These are phyloP conservation scores for Drosophila subquinaria DNA, from an alignment of 2,888 invertebrate species.

Conservation along the genomic window DNA sequence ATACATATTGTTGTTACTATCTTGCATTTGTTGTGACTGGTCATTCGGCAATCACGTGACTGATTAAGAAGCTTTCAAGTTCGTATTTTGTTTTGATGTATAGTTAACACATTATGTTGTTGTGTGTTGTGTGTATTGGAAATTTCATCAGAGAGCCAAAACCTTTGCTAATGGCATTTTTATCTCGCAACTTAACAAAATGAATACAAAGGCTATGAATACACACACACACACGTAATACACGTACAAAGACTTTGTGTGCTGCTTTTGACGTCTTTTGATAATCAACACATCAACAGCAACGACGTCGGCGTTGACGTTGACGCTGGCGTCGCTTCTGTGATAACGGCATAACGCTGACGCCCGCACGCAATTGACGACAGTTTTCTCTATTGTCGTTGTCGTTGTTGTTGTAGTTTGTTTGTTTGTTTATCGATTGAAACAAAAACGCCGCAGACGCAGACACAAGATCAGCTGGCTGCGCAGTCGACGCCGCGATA, in stretches of 20 bases:
- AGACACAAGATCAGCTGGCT: slow-evolving; percentile 57
- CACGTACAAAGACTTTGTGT: slow-evolving; percentile 4
- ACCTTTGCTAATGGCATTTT: slow-evolving; percentile 48
- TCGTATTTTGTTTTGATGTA: slow-evolving; percentile 38
- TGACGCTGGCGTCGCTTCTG: slow-evolving; percentile 17
- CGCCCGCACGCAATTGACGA: slow-evolving; percentile 63
- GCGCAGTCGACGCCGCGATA: slow-evolving; percentile 24
- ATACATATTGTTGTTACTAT: slow-evolving; percentile 14
- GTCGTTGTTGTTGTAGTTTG: slow-evolving; percentile 33
- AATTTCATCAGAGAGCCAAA: slow-evolving; percentile 46
- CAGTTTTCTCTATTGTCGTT: slow-evolving; percentile 22
- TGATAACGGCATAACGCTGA: slow-evolving; percentile 47
- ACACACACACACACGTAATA: slow-evolving; percentile 10
- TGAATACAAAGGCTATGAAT: slow-evolving; percentile 31
- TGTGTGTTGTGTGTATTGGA: slow-evolving; percentile 35
- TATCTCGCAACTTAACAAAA: slow-evolving; percentile 47
- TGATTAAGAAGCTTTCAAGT: slow-evolving; percentile 31
- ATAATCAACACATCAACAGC: slow-evolving; percentile 58
- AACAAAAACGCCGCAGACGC: slow-evolving; percentile 49
- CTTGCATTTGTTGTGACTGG: slow-evolving; percentile 11
- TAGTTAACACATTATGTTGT: slow-evolving; percentile 6
- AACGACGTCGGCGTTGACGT: slow-evolving; percentile 16
- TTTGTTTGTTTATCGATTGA: slow-evolving; percentile 68
- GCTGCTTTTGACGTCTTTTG: slow-evolving; percentile 64
- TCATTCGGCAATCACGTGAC: slow-evolving; percentile 57